Percentiles rank a stretch among this genome's conserved stretches.
Conservation (phyloP, 2,888 invertebrate species). For the Pheosia gnoma region DNA sequence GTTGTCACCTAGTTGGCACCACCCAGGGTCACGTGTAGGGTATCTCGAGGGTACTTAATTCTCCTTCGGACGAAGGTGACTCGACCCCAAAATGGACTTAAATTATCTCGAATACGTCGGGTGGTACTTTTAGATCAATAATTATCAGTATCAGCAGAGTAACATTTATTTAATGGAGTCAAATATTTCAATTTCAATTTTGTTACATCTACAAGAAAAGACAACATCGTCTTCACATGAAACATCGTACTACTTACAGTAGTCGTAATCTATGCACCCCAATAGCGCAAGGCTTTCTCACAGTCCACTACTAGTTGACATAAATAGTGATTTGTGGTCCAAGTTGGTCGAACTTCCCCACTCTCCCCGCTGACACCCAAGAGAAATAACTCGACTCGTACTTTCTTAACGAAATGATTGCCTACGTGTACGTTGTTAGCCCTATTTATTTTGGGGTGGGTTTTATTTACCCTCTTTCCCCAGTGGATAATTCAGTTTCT, state of each 20-base stretch:
- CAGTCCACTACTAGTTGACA: conserved; percentile 65
- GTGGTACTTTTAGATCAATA: conserved; percentile 30
- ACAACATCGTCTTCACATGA: no score
- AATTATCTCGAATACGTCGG: conserved; percentile 42
- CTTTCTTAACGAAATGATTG: conserved; percentile 83
- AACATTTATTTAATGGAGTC: conserved; percentile 7
- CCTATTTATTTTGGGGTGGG: conserved; percentile 77
- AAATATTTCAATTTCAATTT: background rate
- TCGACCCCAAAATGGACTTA: conserved; percentile 48
- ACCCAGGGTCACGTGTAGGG: no score
- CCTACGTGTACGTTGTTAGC: conserved; percentile 80
- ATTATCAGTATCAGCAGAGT: conserved; percentile 11
- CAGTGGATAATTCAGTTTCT: conserved; percentile 79
- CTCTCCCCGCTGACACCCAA: conserved; percentile 55
- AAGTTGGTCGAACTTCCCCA: conserved; percentile 56
- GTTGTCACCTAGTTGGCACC: no score
- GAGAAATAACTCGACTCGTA: conserved; percentile 77
- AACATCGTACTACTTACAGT: no score
- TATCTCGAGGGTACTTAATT: no score
- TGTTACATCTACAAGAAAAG: background rate
- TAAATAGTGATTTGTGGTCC: conserved; percentile 71
- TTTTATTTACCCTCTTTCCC: conserved; percentile 78
- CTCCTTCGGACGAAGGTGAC: no score
- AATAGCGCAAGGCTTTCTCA: conserved; percentile 41
- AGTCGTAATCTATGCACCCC: conserved; percentile 41